These are phyloP conservation scores for Apis florea DNA, from an alignment of 1,140 invertebrate species.

Conservation along the genomic window DNA sequence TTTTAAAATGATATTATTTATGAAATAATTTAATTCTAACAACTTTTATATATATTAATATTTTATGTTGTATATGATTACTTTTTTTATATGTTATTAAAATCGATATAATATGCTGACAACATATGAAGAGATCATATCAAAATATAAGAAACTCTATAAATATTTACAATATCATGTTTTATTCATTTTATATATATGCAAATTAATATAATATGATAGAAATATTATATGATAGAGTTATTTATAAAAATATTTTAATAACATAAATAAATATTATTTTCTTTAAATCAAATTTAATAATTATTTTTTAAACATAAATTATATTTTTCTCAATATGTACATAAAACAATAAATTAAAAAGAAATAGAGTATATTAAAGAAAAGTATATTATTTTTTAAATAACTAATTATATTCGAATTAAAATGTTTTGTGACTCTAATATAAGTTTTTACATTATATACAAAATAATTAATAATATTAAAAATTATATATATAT, in stretches of 20 bases:
- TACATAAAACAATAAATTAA: constrained; percentile 10
- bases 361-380: neutral
- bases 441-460: neutral
- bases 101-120: neutral
- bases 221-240: neutral
- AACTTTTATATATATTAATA: neutral
- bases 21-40: too few species aligned
- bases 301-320: constrained; percentile 12
- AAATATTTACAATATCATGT: neutral
- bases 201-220: neutral
- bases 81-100: neutral
- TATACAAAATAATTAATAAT: neutral
- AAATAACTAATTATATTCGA: constrained; percentile 10
- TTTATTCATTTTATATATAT: neutral
- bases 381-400: neutral
- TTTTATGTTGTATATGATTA: neutral
- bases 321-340: constrained; percentile 25
- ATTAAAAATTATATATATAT: neutral
- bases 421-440: neutral
- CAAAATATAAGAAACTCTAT: too few species aligned
- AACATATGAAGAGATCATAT: neutral
- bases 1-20: too few species aligned
- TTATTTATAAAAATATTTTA: constrained; percentile 2
- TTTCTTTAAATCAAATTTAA: constrained; percentile 5
- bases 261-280: neutral